phyloP scores from a whole-genome alignment of 2,888 invertebrate species.

The Brenthis ino region DNA sequence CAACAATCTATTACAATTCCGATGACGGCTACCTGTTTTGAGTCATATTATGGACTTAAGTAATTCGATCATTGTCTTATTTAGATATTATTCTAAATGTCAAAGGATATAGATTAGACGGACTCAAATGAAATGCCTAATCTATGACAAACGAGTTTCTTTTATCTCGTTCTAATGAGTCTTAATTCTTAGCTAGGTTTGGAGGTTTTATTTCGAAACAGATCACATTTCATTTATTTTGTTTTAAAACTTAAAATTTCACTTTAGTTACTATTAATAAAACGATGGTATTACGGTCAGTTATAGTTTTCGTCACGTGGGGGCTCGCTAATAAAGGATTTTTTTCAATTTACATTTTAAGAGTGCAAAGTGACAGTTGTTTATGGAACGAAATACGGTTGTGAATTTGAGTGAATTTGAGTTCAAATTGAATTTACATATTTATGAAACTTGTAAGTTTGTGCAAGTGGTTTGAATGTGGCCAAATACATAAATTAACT shows the following conservation, averaged over 20 bases:
- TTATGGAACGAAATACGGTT: too few species aligned
- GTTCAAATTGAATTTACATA: too few species aligned
- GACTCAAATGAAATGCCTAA: constrained; percentile 48
- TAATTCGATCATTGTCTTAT: constrained; percentile 36
- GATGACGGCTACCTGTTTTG: constrained; percentile 27
- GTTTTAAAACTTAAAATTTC: neutral
- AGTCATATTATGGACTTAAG: constrained; percentile 11
- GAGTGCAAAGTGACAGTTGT: too few species aligned
- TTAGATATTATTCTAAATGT: constrained; percentile 41
- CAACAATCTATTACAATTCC: constrained; percentile 25
- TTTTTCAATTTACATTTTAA: neutral
- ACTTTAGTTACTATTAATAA: too few species aligned
- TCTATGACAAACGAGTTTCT: constrained; percentile 64
- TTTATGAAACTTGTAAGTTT: too few species aligned
- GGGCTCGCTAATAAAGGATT: too few species aligned
- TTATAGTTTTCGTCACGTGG: too few species aligned
- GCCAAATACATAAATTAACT: too few species aligned
- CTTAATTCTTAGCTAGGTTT: constrained; percentile 7
- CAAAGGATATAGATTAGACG: constrained; percentile 43
- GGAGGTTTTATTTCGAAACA: neutral
- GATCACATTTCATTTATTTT: neutral
- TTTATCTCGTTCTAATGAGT: constrained; percentile 47
- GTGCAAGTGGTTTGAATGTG: too few species aligned
- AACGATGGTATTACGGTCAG: too few species aligned
- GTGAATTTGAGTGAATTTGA: too few species aligned